Evolutionary conservation across 2,888 invertebrate genomes (phyloP).

Genomic region (Catonia carolina): DNA sequence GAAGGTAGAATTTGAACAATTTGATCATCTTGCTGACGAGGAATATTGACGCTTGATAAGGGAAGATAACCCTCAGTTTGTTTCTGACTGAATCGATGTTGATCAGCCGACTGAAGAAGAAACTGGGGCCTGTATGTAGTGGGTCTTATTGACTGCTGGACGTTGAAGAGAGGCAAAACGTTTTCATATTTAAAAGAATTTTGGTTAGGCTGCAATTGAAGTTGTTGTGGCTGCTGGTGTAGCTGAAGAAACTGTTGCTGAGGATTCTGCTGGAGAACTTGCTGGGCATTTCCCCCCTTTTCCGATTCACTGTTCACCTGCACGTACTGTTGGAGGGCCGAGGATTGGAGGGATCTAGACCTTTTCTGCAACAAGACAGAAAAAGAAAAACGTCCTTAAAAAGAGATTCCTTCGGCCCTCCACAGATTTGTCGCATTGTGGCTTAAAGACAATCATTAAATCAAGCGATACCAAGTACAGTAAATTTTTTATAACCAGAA

Average conservation of each 20-base stretch:
- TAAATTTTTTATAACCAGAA: too few species aligned
- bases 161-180: conserved; percentile 32
- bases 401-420: conserved; percentile 1
- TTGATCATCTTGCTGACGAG: background rate
- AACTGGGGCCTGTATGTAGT: conserved; percentile 43
- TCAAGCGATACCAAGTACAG: too few species aligned
- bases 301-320: conserved; percentile 9
- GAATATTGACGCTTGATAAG: background rate
- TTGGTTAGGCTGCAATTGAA: conserved; percentile 8
- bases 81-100: conserved; percentile 28
- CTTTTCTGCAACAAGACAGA: conserved; percentile 35
- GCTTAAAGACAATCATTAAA: too few species aligned
- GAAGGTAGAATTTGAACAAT: conserved; percentile 33
- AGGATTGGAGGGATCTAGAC: conserved; percentile 29
- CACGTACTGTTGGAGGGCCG: conserved; percentile 26
- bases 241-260: conserved; percentile 20
- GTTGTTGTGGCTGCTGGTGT: conserved; percentile 4
- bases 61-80: conserved; percentile 21
- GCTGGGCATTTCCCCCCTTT: conserved; percentile 9
- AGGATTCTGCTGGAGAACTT: conserved; percentile 12
- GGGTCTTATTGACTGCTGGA: conserved; percentile 39
- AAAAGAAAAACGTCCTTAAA: conserved; percentile 18
- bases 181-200: conserved; percentile 22
- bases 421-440: background rate
- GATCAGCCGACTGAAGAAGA: conserved; percentile 24